Percentiles rank a stretch among this genome's conserved stretches.
Conservation (phyloP, 2,797 vertebrate genomes). For the Parotocinclus haroldoi region DNA sequence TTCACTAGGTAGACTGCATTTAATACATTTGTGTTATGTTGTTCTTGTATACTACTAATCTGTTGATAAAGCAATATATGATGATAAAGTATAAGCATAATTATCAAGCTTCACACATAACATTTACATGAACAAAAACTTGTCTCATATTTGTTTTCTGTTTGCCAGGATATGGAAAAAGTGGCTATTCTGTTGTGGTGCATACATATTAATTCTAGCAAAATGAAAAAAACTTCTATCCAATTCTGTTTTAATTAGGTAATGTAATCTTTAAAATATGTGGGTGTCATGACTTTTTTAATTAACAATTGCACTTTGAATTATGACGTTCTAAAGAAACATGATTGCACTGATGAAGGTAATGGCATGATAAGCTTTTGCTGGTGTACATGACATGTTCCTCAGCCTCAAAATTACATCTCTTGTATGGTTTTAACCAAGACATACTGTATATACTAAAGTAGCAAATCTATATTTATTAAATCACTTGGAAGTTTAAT, state of each 20-base stretch:
- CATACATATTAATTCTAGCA: constrained; percentile 71
- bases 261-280: constrained; percentile 52
- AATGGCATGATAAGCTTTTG: constrained; percentile 51
- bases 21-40: too few species aligned
- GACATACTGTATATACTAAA: background rate
- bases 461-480: background rate
- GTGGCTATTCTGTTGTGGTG: constrained; percentile 55
- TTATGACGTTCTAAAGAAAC: constrained; percentile 66
- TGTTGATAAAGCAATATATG: too few species aligned
- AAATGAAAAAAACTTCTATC: constrained; percentile 65
- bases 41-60: too few species aligned
- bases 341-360: constrained; percentile 66
- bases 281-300: constrained; percentile 50
- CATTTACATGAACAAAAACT: too few species aligned
- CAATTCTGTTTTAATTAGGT: constrained; percentile 70
- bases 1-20: too few species aligned
- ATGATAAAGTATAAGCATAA: too few species aligned
- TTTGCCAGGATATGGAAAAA: constrained; percentile 28
- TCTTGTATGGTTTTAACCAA: background rate
- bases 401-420: background rate
- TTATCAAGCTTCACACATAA: too few species aligned
- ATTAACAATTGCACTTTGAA: constrained; percentile 66
- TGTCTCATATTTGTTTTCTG: too few species aligned
- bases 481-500: background rate
- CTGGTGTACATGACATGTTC: constrained; percentile 38